phyloP scores from a whole-genome alignment of 2,113 vertebrate genomes.

The Hepsetus odoe region DNA sequence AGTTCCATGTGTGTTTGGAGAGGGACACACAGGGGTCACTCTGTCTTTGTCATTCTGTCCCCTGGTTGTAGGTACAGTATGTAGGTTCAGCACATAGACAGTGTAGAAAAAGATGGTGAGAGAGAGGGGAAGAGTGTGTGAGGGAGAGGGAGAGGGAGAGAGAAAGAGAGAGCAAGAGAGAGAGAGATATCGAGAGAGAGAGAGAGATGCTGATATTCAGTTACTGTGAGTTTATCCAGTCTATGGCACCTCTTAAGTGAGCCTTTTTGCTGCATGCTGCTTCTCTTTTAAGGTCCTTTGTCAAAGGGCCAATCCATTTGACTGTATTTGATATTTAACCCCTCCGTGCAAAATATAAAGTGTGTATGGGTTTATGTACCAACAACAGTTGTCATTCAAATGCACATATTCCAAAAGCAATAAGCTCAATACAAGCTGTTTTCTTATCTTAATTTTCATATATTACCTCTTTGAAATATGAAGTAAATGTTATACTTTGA shows the following conservation, averaged over 20 bases:
- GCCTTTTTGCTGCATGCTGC: neutral
- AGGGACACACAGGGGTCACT: constrained; percentile 43
- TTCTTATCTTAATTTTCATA: too few species aligned
- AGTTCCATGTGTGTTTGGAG: constrained; percentile 27
- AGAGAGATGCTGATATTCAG: neutral
- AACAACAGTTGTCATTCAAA: too few species aligned
- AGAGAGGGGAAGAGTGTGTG: too few species aligned
- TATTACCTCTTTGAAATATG: too few species aligned
- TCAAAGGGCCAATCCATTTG: too few species aligned
- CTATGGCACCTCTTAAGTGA: neutral
- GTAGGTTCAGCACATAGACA: constrained; percentile 1
- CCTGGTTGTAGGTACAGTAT: constrained; percentile 1
- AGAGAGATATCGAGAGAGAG: neutral
- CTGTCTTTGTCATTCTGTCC: constrained; percentile 20
- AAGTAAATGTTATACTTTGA: too few species aligned
- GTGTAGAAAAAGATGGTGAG: constrained; percentile 26
- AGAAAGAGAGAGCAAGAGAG: neutral
- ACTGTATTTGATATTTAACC: too few species aligned
- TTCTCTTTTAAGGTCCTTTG: neutral
- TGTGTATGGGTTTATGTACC: too few species aligned
- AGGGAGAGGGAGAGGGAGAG: neutral
- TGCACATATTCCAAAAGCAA: too few species aligned
- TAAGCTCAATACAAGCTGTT: too few species aligned
- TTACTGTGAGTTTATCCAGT: neutral
- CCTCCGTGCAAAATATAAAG: too few species aligned